Base-by-base conservation (phyloP, 2,888 invertebrate genomes). In the Synanthedon formicaeformis region DNA sequence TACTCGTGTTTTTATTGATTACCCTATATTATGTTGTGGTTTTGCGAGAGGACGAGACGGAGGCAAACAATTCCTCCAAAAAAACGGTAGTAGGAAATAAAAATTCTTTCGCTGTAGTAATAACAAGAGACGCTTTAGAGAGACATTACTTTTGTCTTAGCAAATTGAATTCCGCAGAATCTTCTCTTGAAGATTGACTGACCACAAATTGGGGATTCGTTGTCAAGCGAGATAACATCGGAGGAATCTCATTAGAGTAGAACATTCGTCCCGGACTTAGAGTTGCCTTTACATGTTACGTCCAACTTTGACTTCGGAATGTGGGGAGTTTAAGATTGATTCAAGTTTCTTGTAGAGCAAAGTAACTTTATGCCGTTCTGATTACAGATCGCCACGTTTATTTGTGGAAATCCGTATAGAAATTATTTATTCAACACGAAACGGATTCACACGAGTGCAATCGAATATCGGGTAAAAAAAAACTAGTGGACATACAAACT, bases 151-250 rank as follows among this genome's bases (percentile, higher is more conserved):
- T 79, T 78, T 76, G 75, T 78, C 76, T 83, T 78, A 78, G 75
- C 75, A 85, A 85, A 86, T 84, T 83, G 82, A 83, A 85, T 83
- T 83, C 73, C 70, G 64, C 71, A 66, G 72, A 75, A 75, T 78
- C 73, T 75, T 67, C 65, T 60, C 58, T 59, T 59, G 67, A 78
- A 81, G 82, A 83, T 82, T 79, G 83, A 85, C 80, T 83, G 82
- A 86, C 85, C 85, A 76, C 86, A 86, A 81, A 85, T 84, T 82
- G 78, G 81, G 77, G 79, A 79, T 82, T 75, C 79, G 77, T 80
- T 81, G 85, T 84, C 81, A 82, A 75, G 78, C 72, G 69, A 77
- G 82, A 83, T 85, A 84, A 71, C 81, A 78, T 78, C 78, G 71
- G 66, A 75, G 78, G 83, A 86, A 86, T 86, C 86, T 86, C 85